A percentile compares a stretch with the other conserved stretches of the same genome.
These are phyloP conservation scores for Tetrao urogallus DNA, from an alignment of 2,113 vertebrate genomes.

Conservation along the genomic window DNA sequence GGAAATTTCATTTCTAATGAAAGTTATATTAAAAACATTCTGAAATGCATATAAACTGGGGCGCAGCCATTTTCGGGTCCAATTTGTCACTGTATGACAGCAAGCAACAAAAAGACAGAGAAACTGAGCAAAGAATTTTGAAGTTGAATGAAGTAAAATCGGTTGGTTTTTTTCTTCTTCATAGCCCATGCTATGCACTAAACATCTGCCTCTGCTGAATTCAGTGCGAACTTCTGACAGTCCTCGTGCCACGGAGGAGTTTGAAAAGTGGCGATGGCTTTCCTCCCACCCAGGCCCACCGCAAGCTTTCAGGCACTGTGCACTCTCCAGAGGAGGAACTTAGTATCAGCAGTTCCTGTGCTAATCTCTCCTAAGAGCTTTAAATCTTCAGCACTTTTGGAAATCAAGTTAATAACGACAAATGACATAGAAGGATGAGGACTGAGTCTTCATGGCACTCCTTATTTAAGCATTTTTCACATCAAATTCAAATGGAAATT, in stretches of 20 bases:
- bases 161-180: not conserved
- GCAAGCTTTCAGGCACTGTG: constrained; percentile 30
- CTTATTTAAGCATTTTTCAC: constrained; percentile 65
- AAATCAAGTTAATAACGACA: constrained; percentile 69
- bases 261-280: not conserved
- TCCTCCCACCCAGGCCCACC: not conserved
- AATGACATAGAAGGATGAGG: constrained; percentile 51
- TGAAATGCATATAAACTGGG: not conserved
- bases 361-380: constrained; percentile 61
- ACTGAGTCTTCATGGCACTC: not conserved
- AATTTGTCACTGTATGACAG: not conserved
- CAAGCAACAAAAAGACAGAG: not conserved
- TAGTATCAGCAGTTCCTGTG: constrained; percentile 49
- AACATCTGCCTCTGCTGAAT: not conserved
- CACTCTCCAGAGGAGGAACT: constrained; percentile 33
- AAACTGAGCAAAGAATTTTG: not conserved
- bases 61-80: not conserved
- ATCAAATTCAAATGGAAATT: constrained; percentile 39
- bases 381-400: constrained; percentile 60
- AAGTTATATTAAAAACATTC: not conserved
- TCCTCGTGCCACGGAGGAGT: not conserved
- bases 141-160: not conserved
- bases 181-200: not conserved
- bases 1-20: not conserved
- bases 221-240: not conserved